phyloP scores from a whole-genome alignment of 2,113 vertebrate genomes.

The Phaethornis superciliosus region DNA sequence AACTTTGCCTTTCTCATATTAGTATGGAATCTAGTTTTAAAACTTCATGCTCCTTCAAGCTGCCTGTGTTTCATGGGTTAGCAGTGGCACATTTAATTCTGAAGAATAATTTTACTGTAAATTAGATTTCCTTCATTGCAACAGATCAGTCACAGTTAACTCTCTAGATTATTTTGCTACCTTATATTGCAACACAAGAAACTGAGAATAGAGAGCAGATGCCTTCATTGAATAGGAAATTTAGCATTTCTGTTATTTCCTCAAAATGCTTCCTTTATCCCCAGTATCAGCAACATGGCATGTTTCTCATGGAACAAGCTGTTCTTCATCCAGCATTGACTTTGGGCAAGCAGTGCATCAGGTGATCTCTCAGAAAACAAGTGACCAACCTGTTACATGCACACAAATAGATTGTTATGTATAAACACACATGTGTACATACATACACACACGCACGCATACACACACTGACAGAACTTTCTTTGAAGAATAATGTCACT shows the following conservation, averaged over 20 bases:
- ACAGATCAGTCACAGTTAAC: neutral
- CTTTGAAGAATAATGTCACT: neutral
- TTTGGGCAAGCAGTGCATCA: neutral
- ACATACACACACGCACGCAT: neutral
- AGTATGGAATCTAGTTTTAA: neutral
- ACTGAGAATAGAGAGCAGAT: neutral
- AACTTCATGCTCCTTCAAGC: neutral
- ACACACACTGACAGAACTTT: neutral
- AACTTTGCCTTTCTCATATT: neutral
- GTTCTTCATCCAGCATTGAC: neutral
- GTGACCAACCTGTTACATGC: too few relatives aligned
- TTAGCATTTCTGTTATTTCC: neutral
- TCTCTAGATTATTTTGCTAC: neutral
- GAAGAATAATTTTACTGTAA: neutral
- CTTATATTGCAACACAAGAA: neutral
- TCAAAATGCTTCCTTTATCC: neutral
- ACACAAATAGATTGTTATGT: neutral
- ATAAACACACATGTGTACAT: neutral
- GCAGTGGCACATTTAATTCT: neutral
- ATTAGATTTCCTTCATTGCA: neutral
- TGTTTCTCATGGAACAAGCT: neutral
- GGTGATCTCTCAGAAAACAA: neutral
- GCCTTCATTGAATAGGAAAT: neutral
- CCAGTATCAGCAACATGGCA: neutral
- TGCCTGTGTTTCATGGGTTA: neutral